These are phyloP conservation scores for Aleiodes testaceus DNA, from an alignment of 2,888 invertebrate genomes.

Conservation along the genomic window DNA sequence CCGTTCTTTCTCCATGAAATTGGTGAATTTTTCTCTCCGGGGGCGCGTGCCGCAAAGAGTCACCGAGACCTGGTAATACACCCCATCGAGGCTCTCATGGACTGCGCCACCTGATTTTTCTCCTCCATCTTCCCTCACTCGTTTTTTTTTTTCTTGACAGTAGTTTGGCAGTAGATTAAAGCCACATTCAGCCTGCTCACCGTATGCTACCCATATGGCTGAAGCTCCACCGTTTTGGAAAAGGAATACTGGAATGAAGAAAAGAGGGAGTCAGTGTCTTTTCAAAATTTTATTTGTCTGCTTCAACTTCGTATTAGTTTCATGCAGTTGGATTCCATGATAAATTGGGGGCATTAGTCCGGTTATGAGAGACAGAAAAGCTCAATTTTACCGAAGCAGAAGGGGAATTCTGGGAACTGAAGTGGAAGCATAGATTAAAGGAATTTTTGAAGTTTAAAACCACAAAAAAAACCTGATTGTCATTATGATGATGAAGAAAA, in stretches of 20 bases:
- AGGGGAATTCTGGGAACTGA: too few relatives aligned
- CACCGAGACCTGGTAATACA: conserved; percentile 35
- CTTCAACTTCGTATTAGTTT: not conserved
- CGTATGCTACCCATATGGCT: conserved; percentile 73
- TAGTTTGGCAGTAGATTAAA: conserved; percentile 71
- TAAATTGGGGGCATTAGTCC: too few relatives aligned
- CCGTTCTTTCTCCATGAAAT: too few relatives aligned
- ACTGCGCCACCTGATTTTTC: conserved; percentile 13
- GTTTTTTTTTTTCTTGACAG: conserved; percentile 63
- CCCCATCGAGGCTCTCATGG: not conserved
- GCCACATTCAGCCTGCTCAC: conserved; percentile 67
- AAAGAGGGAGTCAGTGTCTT: conserved; percentile 12
- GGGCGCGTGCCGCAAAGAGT: conserved; percentile 12
- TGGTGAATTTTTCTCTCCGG: not conserved
- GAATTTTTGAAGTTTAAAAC: too few relatives aligned
- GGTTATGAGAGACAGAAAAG: too few relatives aligned
- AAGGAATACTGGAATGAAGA: conserved; percentile 18
- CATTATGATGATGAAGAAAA: too few relatives aligned
- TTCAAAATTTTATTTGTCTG: not conserved
- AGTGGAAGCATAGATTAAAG: too few relatives aligned
- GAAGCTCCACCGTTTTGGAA: conserved; percentile 20
- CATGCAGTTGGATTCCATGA: too few relatives aligned
- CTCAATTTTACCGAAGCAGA: too few relatives aligned
- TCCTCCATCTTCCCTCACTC: conserved; percentile 41
- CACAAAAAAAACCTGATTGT: too few relatives aligned